These are phyloP conservation scores for Merops nubicus DNA, from an alignment of 2,113 vertebrate species.

Conservation along the genomic window DNA sequence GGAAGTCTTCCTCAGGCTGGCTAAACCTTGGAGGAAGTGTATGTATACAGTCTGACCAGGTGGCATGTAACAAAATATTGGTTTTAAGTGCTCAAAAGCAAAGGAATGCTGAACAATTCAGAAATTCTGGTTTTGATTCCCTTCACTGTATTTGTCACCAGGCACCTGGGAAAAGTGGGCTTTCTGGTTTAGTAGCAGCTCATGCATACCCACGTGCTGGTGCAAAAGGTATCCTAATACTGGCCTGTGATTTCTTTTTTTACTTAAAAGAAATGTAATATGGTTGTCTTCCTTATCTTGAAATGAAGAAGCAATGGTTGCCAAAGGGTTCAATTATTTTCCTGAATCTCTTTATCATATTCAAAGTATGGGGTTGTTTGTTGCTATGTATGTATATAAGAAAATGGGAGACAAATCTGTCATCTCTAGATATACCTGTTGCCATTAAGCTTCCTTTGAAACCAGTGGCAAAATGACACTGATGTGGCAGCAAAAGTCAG, in stretches of 20 bases:
- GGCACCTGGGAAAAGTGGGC: background rate
- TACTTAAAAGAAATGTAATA: rapidly evolving
- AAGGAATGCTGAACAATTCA: background rate
- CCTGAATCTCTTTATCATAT: background rate
- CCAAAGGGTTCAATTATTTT: rapidly evolving
- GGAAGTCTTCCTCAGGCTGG: background rate
- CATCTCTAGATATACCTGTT: background rate
- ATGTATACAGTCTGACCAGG: background rate
- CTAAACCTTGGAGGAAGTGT: background rate
- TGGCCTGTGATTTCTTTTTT: background rate
- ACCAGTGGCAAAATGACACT: background rate
- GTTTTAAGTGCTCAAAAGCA: background rate
- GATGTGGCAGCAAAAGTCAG: background rate
- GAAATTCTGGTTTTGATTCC: background rate
- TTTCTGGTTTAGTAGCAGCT: background rate
- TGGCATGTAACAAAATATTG: background rate
- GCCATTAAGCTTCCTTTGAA: background rate
- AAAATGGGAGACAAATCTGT: background rate
- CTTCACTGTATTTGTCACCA: background rate
- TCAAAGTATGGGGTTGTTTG: background rate
- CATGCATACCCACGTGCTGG: background rate
- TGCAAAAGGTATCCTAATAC: background rate
- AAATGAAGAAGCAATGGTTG: background rate
- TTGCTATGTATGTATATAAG: rapidly evolving
- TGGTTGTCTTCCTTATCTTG: background rate